A percentile compares a stretch with the other conserved stretches of the same genome.
phyloP scores from a whole-genome alignment of 1,140 invertebrate genomes.

The Pseudomyrmex pallidus region DNA sequence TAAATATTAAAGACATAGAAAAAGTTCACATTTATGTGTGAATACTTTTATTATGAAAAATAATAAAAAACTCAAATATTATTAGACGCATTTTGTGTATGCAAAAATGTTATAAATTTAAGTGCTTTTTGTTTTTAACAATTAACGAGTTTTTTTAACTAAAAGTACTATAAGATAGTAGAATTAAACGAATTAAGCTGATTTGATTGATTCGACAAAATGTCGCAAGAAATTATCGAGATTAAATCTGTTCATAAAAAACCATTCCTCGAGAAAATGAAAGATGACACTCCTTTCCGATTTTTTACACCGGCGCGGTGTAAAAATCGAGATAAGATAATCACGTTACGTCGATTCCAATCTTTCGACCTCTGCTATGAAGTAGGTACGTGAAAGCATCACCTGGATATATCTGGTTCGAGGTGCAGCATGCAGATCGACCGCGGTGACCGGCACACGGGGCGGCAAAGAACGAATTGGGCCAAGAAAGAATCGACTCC shows the following conservation, averaged over 20 bases:
- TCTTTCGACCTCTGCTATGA: not conserved
- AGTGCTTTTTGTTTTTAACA: no score
- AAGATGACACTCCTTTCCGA: not conserved
- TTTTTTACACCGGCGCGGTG: no score
- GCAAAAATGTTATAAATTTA: no score
- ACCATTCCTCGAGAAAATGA: not conserved
- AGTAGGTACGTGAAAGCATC: constrained; percentile 6
- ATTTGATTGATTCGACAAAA: not conserved
- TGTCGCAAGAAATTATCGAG: not conserved
- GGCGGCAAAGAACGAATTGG: not conserved
- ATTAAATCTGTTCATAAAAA: not conserved
- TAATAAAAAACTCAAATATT: no score
- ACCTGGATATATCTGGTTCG: not conserved
- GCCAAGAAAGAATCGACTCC: constrained; percentile 17
- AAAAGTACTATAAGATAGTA: no score
- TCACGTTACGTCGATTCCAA: not conserved
- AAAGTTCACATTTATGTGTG: no score
- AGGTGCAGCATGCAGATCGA: not conserved
- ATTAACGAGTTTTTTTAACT: no score
- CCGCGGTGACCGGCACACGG: not conserved
- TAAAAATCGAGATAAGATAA: not conserved
- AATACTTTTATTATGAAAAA: no score
- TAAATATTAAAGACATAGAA: no score
- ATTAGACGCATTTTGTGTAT: no score
- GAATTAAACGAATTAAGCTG: not conserved